Evolutionary conservation across 2,113 vertebrate species (phyloP), one percentile per base, ranked within the genome.

Genomic region (Sorex araneus): DNA sequence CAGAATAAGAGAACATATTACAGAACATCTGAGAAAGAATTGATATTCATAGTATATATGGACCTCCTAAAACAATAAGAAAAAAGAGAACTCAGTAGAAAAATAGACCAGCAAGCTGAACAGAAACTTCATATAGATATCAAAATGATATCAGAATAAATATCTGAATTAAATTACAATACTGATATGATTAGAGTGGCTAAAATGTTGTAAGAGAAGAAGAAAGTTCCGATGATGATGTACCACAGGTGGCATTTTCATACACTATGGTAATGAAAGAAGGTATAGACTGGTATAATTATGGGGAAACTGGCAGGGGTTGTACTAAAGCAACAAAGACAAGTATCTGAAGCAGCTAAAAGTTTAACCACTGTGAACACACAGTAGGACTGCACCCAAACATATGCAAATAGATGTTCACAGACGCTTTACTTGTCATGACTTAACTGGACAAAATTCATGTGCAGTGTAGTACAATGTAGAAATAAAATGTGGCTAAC

Each of bases 261-360:
- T 6, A 4, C 1, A 19, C 10, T 0, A 1, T 15, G 1, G 0
- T 9, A 30, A 21, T 1, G 0, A n/a, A 6, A 30, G 34, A 10
- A 90, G 36, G 7, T 3, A 1, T 2, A 30, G 66, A 60, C 5
- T 6, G 1, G 18, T 3, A 12, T 2, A 7, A n/a, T 23, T 8
- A 28, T 47, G 36, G 25, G 4, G 57, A 66, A 84, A 79, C 69
- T 5, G 6, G 36, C 21, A 6, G 60, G 30, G 12, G 12, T 0
- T 27, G 8, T 47, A 11, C 19, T 43, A 6, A 9, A 9, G 8
- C 30, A 19, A 23, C 11, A n/a, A 30, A 66, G 18, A 45, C 28
- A 66, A 66, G 64, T 12, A 30, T 27, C 64, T 3, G 15, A 25
- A 9, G 47, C 9, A 50, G 47, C 47, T 50, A 50, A 50, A 54